Evolutionary conservation across 2,113 vertebrate genomes (phyloP), one percentile per base, ranked within the genome.

Genomic region (Cromileptes altivelis): DNA sequence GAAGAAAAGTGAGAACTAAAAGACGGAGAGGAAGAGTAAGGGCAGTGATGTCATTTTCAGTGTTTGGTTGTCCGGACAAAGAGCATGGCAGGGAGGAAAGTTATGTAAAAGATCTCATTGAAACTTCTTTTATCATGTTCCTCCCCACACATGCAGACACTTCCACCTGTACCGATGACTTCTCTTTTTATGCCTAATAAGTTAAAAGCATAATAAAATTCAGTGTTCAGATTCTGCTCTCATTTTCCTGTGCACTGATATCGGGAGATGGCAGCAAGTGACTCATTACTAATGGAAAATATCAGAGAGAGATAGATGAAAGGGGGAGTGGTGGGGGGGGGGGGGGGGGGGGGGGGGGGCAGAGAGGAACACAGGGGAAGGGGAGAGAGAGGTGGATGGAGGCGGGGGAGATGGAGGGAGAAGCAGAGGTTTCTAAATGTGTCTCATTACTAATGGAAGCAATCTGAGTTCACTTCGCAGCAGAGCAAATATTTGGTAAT

Each of bases 401-500:
- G 64, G 78, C 4, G 23, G 56, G 9, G 55, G 65, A 18, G 30
- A 37, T 4, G 33, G 25, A 25, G 58, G 17, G 56, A 65, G 65
- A 60, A n/a, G 60, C 3, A 12, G 56, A 69, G 74, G 2, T n/a
- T 79, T 78, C 62, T 72, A 73, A 78, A 85, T 81, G 63, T 52
- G 67, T 67, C 52, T 84, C 82, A 78, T 87, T 88, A 78, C 57
- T 70, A 84, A 82, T 84, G 78, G 69, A 87, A 52, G 75, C 71
- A 62, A 65, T 89, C 12, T 58, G 60, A 70, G 82, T 84, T 84
- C 55, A 30, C 63, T 75, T 84, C 45, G 84, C 73, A 78, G 69
- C 74, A 60, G 53, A 87, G 82, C 80, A 91, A 92, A 93, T 91
- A 84, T 91, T 91, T 92, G 79, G 65, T 60, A 89, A 91, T 85